phyloP scores from a whole-genome alignment of 2,113 vertebrate species.

The Pedetes capensis region DNA sequence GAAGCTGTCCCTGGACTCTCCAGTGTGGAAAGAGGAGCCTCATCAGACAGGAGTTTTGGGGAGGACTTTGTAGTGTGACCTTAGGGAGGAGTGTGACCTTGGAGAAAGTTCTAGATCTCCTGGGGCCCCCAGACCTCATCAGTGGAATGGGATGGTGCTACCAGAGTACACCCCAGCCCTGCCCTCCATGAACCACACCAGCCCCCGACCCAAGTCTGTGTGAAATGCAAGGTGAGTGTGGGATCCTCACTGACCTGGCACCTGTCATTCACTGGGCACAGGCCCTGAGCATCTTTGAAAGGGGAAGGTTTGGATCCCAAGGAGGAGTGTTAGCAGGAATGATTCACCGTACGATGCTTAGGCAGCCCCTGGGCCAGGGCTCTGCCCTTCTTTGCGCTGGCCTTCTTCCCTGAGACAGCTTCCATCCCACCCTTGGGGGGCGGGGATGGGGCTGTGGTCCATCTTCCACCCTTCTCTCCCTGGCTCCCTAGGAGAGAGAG shows the following conservation, averaged over 20 bases:
- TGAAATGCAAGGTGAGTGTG: neutral
- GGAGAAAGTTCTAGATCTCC: neutral
- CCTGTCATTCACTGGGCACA: neutral
- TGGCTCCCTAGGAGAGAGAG: neutral
- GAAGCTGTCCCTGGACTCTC: neutral
- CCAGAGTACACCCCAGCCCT: rapidly evolving
- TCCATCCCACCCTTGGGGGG: neutral
- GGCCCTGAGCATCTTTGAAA: neutral
- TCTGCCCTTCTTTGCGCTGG: neutral
- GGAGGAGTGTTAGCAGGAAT: neutral
- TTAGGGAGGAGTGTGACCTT: neutral
- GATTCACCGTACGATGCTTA: neutral
- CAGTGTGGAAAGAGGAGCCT: neutral
- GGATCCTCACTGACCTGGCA: neutral
- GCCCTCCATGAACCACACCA: neutral
- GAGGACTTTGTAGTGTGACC: neutral
- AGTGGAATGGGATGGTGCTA: no score
- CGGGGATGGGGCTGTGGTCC: neutral
- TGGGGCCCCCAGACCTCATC: neutral
- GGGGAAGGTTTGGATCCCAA: neutral
- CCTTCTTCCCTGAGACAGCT: neutral
- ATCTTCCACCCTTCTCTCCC: neutral
- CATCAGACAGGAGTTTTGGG: neutral
- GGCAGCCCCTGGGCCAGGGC: neutral
- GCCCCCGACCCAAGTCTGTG: rapidly evolving